Conservation (phyloP, 2,797 vertebrate species). For the Scarus forsteni region DNA sequence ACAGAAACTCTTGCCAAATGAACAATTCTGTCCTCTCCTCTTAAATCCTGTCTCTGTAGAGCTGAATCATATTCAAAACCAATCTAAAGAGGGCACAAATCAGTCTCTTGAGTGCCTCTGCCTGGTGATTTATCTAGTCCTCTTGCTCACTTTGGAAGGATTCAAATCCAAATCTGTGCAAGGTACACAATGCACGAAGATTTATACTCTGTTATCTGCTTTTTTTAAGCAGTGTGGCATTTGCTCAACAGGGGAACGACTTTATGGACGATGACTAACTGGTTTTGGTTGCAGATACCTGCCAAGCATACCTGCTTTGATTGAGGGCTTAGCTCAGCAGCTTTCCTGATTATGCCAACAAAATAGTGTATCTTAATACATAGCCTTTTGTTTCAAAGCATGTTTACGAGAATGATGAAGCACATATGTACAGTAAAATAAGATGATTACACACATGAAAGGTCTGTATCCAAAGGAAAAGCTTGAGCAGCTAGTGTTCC, state of each 20-base stretch:
- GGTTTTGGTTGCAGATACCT: neutral
- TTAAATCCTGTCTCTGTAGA: neutral
- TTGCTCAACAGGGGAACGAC: neutral
- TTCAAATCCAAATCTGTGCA: neutral
- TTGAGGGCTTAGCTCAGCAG: neutral
- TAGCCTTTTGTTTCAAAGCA: no score
- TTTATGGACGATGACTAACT: neutral
- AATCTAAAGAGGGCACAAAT: neutral
- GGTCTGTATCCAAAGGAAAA: neutral
- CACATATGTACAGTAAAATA: neutral
- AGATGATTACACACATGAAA: neutral
- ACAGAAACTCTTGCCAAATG: no score
- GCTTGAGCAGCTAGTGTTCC: no score
- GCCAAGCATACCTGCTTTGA: neutral
- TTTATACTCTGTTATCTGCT: neutral
- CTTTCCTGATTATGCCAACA: neutral
- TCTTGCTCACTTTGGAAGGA: neutral
- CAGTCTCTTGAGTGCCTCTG: no score
- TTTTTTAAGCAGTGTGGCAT: neutral
- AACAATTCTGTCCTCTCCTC: neutral
- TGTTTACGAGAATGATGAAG: no score
- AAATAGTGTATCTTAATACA: neutral
- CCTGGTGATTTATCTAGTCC: neutral
- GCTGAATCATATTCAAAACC: neutral
- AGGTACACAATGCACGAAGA: neutral